phyloP scores from a whole-genome alignment of 1,140 invertebrate species.

The Hyles euphorbiae region DNA sequence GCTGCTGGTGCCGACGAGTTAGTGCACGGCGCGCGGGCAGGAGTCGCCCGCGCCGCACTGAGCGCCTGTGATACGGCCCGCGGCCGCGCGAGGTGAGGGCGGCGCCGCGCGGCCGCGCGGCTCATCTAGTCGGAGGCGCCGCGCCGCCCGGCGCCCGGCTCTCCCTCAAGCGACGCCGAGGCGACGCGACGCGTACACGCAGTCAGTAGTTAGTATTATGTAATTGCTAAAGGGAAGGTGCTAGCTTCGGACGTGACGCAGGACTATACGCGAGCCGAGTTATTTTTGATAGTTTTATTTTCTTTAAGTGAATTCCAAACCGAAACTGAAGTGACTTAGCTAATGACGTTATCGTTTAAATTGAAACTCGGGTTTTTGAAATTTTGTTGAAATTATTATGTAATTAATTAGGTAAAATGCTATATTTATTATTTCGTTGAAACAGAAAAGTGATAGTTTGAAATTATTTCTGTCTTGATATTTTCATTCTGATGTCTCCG shows the following conservation, averaged over 20 bases:
- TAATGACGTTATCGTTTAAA: constrained; percentile 63
- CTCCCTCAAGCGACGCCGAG: constrained; percentile 13
- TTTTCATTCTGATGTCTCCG: constrained; percentile 57
- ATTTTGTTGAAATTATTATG: constrained; percentile 75
- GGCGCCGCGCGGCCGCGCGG: constrained; percentile 25
- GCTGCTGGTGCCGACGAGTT: constrained; percentile 73
- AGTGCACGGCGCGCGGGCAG: constrained; percentile 65
- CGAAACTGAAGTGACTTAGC: constrained; percentile 65
- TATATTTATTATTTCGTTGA: constrained; percentile 74
- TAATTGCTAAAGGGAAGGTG: constrained; percentile 71
- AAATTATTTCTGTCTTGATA: constrained; percentile 75
- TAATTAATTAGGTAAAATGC: constrained; percentile 70
- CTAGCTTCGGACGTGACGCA: constrained; percentile 73
- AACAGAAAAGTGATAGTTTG: constrained; percentile 58
- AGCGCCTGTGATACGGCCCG: constrained; percentile 58
- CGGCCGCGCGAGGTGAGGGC: constrained; percentile 38
- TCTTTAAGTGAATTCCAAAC: constrained; percentile 70
- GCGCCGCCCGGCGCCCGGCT: constrained; percentile 14
- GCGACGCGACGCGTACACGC: constrained; percentile 38
- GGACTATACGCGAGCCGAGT: constrained; percentile 68
- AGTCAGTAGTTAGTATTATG: constrained; percentile 71
- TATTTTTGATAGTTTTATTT: constrained; percentile 75
- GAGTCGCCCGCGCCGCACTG: constrained; percentile 61
- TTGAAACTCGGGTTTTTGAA: constrained; percentile 68
- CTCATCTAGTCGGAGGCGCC: constrained; percentile 26